Conservation (phyloP, 2,113 vertebrate genomes). For the Seriola rivoliana region DNA sequence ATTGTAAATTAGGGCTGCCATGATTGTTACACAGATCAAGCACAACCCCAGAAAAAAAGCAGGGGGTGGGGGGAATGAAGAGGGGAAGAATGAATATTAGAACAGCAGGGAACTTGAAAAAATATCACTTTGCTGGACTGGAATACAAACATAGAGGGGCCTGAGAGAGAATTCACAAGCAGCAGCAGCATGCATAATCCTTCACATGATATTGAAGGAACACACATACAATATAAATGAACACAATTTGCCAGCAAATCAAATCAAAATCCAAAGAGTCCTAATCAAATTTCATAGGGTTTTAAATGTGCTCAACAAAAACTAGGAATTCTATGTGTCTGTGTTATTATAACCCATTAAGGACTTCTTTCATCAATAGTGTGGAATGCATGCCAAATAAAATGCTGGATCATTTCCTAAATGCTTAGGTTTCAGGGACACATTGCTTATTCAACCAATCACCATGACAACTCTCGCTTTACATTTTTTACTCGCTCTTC, state of each 20-base stretch:
- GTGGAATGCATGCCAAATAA: slow-evolving; percentile 41
- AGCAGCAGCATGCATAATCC: slow-evolving; percentile 77
- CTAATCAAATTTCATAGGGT: slow-evolving; percentile 58
- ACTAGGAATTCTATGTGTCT: slow-evolving; percentile 29
- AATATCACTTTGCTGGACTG: slow-evolving; percentile 63
- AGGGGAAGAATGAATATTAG: slow-evolving; percentile 72
- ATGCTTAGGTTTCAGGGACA: slow-evolving; percentile 74
- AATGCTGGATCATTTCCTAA: slow-evolving; percentile 68
- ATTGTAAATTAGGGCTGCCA: slow-evolving; percentile 36
- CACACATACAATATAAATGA: slow-evolving; percentile 65
- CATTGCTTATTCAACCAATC: slow-evolving; percentile 83
- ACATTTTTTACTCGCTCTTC: slow-evolving; percentile 67
- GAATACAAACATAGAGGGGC: slow-evolving; percentile 74
- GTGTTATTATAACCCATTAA: slow-evolving; percentile 52
- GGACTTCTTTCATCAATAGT: slow-evolving; percentile 52
- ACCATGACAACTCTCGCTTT: slow-evolving; percentile 85
- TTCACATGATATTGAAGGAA: slow-evolving; percentile 68
- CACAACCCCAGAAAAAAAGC: slow-evolving; percentile 24
- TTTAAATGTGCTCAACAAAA: slow-evolving; percentile 39
- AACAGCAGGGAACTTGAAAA: slow-evolving; percentile 74
- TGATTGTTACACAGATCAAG: slow-evolving; percentile 40
- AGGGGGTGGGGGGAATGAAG: slow-evolving; percentile 21
- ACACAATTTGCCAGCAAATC: slow-evolving; percentile 51
- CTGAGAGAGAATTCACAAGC: slow-evolving; percentile 71
- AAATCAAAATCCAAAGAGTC: slow-evolving; percentile 45